Base-by-base conservation (phyloP, 1,140 invertebrate species). In the Vollenhovia emeryi region DNA sequence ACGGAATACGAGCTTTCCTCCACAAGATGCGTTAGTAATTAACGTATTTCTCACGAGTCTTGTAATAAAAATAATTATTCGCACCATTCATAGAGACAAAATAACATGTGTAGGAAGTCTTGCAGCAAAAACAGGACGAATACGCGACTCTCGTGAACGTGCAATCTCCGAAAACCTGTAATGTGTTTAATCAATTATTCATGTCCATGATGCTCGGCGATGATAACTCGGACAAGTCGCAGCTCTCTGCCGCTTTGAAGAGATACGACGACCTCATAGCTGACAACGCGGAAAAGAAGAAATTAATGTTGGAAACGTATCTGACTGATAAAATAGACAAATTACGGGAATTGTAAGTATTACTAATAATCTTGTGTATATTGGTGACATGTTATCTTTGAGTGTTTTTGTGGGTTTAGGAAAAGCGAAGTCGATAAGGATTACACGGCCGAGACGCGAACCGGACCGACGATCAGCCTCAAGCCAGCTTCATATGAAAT, bases 131-230 rank as follows among this genome's bases (percentile, higher is more conserved):
- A 40, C 92, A 94, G 83, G 80, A 89, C 2, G 88, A 95, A 30
- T 94, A 93, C 60, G 83, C 50, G 6, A 55, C 69, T 6, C 76
- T 90, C 50, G 13, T 89, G 6, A 59, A n/a, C n/a, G n/a, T 76
- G 30, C 88, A 90, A 5, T 74, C 82, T 40, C 64, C 89, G 24
- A 87, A 85, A 27, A 75, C 87, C 33, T 60, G 90, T 78, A 94
- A 94, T 87, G 62, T 89, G 18, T 95, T 93, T 50, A 90, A 92
- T 57, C 87, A 91, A 89, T 82, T 92, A 75, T 93, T 94, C 21
- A 36, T 89, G 40, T 89, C 93, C 40, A 92, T 95, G 68, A 78
- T 93, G 60, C 84, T 15, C n/a, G 66, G 21, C 62, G 52, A 89
- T 9, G 80, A 92, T 68, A 82, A 33, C 15, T 33, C 64, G 7